Percentiles rank a stretch among this genome's conserved stretches.
Conservation (phyloP, 2,113 vertebrate species). For the Sus scrofa region T2T-Sscrofa CM000812.6:49961501-49962000, state of each 20-base stretch:
- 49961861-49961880: background rate
- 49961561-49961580: background rate
- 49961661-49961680: background rate
- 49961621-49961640: background rate
- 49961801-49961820: background rate
- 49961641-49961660: background rate
- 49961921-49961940: background rate
- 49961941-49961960: background rate
- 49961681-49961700: background rate
- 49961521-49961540: background rate
- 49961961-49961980: background rate
- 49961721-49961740: background rate
- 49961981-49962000: background rate
- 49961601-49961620: background rate
- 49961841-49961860: conserved; percentile 6
- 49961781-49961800: background rate
- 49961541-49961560: background rate
- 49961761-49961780: background rate
- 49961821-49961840: background rate
- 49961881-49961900: background rate
- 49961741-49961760: background rate
- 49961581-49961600: background rate
- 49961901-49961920: background rate
- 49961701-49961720: background rate
- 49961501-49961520: background rate